Conservation (phyloP, 2,113 vertebrate species). For the Myanophis thanlyinensis region DNA sequence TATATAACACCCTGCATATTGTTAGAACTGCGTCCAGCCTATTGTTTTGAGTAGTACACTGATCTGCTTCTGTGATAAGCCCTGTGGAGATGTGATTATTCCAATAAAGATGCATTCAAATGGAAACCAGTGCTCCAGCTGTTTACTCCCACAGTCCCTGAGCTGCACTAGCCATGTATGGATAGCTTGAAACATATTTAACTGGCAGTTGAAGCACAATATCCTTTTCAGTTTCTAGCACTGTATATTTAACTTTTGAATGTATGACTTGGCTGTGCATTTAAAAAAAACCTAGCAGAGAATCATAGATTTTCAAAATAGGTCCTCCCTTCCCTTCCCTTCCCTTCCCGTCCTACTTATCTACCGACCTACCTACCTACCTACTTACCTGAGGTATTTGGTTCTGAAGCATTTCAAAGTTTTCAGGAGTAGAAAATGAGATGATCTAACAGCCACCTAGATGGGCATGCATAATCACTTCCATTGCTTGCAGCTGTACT, state of each 20-base stretch:
- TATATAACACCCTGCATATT: conserved; percentile 50
- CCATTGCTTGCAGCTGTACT: conserved; percentile 47
- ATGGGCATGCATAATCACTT: conserved; percentile 17
- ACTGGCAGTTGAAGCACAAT: conserved; percentile 53
- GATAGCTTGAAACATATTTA: conserved; percentile 68
- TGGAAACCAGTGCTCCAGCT: conserved; percentile 80
- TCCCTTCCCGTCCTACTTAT: fast-evolving
- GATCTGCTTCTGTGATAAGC: conserved; percentile 77
- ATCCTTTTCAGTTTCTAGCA: conserved; percentile 18
- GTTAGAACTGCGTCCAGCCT: conserved; percentile 58
- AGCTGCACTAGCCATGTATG: conserved; percentile 68
- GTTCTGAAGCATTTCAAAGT: conserved; percentile 24
- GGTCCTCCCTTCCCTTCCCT: neutral
- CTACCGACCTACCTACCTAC: neutral
- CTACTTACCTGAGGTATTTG: neutral
- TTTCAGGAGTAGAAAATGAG: neutral
- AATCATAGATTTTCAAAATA: conserved; percentile 28
- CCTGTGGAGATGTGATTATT: conserved; percentile 80
- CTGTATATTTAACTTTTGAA: conserved; percentile 30
- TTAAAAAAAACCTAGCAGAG: conserved; percentile 28
- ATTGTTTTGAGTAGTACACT: conserved; percentile 76
- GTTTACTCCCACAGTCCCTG: conserved; percentile 77
- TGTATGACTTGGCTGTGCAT: conserved; percentile 29
- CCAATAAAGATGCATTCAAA: conserved; percentile 80
- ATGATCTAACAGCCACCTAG: conserved; percentile 22